Evolutionary conservation across 2,888 invertebrate genomes (phyloP), one percentile per base, ranked within the genome.

Genomic region (Herminia tarsipennalis): DNA sequence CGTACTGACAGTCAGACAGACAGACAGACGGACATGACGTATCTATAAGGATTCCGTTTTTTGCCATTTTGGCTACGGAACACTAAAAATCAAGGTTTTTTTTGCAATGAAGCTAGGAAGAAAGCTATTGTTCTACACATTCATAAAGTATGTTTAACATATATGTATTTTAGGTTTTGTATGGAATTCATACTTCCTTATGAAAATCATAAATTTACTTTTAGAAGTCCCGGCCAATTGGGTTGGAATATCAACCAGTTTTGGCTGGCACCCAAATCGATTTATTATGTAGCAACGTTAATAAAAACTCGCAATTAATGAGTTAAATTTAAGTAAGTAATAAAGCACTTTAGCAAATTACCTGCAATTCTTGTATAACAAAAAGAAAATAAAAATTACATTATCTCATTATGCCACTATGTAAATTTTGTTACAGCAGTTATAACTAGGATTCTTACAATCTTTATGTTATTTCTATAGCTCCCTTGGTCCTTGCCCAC

Each of bases 251-350:
- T 24, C 40, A 43, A 28, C 28, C 10, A 45, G 34, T 32, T 22
- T 45, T 62, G 61, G 62, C 66, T n/a, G 12, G 10, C 17, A 40
- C 50, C 65, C 62, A 62, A 65, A 62, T 65, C 66, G 52, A 52
- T 52, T 43, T 24, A 24, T 22, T 6, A 20, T 35, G 30, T 16
- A 34, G 40, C 29, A 22, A 13, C 5, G 18, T 33, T 25, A 10
- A 25, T 5, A 9, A 41, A 33, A 33, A 41, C 25, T 14, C 20
- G 13, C 25, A 30, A 32, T 25, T 27, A 33, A 41, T 21, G 10
- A 5, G 6, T 40, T 40, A 32, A 33, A 24, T 40, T 32, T 25
- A 30, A 8, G n/a, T 6, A 3, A 39, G n/a, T 25, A 40, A 9
- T 4, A 36, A 12, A 5, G 8, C 12, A 20, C 13, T 5, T 16